Conservation (phyloP, 2,797 vertebrate genomes). For the Gallirallus australis region DNA sequence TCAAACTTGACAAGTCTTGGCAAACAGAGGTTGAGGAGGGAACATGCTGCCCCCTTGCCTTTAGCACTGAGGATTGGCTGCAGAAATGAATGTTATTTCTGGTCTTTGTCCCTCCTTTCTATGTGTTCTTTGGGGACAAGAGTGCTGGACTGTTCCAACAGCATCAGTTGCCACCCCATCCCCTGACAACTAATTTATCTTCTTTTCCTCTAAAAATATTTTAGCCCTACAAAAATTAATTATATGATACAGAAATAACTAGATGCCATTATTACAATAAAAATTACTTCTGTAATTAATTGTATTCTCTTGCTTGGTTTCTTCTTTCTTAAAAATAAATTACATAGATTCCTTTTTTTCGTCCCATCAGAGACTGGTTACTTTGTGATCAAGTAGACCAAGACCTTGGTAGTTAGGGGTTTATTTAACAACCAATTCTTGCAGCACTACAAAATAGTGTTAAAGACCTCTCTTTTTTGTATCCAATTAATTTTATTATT, state of each 20-base stretch:
- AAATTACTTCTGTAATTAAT: background rate
- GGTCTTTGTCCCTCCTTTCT: background rate
- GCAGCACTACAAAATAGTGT: background rate
- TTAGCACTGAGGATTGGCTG: background rate
- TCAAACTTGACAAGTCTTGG: background rate
- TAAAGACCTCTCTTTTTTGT: background rate
- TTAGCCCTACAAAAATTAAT: background rate
- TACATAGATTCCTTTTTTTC: background rate
- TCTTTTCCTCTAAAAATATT: background rate
- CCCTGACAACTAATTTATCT: background rate
- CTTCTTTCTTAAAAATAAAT: background rate
- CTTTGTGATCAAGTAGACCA: background rate
- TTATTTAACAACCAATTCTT: background rate
- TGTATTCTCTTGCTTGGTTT: background rate
- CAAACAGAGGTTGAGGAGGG: background rate
- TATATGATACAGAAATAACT: background rate
- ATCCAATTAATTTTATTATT: background rate
- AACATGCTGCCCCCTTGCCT: background rate
- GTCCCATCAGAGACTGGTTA: background rate
- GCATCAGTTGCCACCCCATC: accelerated
- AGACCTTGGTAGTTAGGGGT: background rate
- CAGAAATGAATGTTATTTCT: background rate
- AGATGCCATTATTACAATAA: background rate
- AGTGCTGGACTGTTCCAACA: background rate
- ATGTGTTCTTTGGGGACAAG: background rate